Base-by-base conservation (phyloP, 2,797 vertebrate genomes). In the Darevskia mixta region DNA sequence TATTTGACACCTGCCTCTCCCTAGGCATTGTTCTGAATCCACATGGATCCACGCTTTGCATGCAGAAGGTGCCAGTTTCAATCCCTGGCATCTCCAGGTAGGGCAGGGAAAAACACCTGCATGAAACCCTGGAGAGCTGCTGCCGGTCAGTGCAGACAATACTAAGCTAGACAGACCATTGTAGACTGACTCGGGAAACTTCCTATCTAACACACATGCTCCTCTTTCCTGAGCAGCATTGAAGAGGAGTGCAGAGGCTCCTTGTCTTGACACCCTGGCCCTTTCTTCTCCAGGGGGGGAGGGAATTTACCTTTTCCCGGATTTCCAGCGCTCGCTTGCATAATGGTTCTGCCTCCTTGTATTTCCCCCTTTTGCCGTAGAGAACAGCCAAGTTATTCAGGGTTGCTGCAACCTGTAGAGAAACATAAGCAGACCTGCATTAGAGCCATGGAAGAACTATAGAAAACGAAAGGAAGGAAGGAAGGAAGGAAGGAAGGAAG, bases 271-370 rank as follows among this genome's bases (percentile, higher is more conserved):
- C 15, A 23, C 10, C n/a, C 29, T 41, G 45, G n/a, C 18, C 23
- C 15, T 38, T 78, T 10, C 27, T 64, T 18, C 55, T 64, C 32
- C 0, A 0, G 38, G 18, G 15, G 20, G 20, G 27, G 35, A 25
- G 32, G 49, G 15, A 13, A 49, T 15, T 43, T 58, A 90, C 89
- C 86, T 80, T 90, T 84, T 87, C 89, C 43, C 99, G 97, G 95
- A 99, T 99, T 96, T 99, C 99, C 97, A 99, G 96, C 4, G 99
- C 99, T 91, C 98, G 97, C 96, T 99, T 99, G 91, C 99, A 99
- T 93, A 99, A 96, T 0, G 99, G 99, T 93, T 99, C 99, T 0
- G 99, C 99, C 92, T 99, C 99, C 96, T 98, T 98, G 96, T 99
- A 99, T 95, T 99, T 99, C 9, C 98, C 99, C 82, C 99, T 98